Evolutionary conservation across 2,797 vertebrate genomes (phyloP).

Genomic region (Pyrocephalus nanus): DNA sequence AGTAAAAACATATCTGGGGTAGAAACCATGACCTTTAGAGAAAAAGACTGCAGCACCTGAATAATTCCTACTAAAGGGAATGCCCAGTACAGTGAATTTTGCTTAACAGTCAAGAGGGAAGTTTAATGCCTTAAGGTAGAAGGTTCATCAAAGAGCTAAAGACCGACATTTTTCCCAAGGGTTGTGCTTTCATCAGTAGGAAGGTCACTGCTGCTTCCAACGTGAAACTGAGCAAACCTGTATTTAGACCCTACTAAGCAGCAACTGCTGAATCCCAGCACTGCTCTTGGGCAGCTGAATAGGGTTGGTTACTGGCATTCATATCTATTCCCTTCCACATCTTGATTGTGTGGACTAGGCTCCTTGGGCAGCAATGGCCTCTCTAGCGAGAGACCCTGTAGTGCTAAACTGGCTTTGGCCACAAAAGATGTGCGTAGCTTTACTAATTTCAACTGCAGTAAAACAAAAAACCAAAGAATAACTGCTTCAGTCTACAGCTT

Average conservation of each 20-base stretch:
- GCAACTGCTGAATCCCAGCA: not conserved
- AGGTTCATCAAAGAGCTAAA: not conserved
- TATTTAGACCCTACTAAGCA: not conserved
- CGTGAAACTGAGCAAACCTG: not conserved
- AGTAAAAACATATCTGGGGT: not conserved
- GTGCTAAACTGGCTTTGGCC: not conserved
- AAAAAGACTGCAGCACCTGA: not conserved
- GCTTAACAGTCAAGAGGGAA: not conserved
- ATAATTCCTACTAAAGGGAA: not conserved
- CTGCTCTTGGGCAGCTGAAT: not conserved
- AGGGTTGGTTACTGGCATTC: not conserved
- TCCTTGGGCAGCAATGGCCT: not conserved
- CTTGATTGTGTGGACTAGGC: not conserved
- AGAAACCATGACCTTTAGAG: not conserved
- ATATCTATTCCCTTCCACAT: not conserved
- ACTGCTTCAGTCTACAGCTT: not conserved
- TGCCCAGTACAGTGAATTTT: not conserved
- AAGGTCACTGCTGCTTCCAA: not conserved
- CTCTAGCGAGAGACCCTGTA: not conserved
- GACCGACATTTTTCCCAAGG: not conserved
- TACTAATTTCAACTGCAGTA: not conserved
- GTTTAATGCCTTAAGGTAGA: not conserved
- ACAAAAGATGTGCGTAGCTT: not conserved
- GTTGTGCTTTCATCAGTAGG: not conserved
- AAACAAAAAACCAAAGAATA: not conserved